A percentile compares a stretch with the other conserved stretches of the same genome.
phyloP scores from a whole-genome alignment of 30 jellyfish, hydroid and myxozoan genomes.

The Haliclystus octoradiatus region DNA sequence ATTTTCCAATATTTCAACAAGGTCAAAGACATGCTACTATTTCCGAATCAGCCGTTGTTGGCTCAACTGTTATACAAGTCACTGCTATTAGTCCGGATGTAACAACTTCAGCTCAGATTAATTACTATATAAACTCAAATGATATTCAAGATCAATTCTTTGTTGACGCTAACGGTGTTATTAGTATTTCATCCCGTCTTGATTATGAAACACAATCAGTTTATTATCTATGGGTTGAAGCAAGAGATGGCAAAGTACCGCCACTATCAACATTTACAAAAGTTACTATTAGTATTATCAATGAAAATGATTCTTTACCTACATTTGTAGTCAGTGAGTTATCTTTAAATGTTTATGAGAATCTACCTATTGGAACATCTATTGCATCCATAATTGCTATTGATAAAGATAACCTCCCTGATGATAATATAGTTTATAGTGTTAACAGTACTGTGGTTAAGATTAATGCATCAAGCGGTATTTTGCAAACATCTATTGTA shows the following conservation, averaged over 20 bases:
- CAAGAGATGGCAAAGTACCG: constrained; percentile 56
- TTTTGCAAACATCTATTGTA: neutral
- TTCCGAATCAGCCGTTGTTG: constrained; percentile 45
- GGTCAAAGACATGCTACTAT: constrained; percentile 25
- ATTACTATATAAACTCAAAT: constrained; percentile 16
- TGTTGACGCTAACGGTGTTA: constrained; percentile 17
- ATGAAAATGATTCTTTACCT: constrained; percentile 61
- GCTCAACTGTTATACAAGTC: constrained; percentile 28
- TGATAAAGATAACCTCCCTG: constrained; percentile 30
- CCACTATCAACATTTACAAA: constrained; percentile 49
- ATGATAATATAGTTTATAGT: neutral
- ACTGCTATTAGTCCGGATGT: constrained; percentile 49
- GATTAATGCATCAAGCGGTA: neutral
- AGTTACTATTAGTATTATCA: constrained; percentile 25
- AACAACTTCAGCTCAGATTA: constrained; percentile 41
- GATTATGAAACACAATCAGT: constrained; percentile 39
- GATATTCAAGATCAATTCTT: neutral
- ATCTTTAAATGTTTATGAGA: constrained; percentile 23
- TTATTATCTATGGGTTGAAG: constrained; percentile 58
- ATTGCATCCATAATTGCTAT: constrained; percentile 28
- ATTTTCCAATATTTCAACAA: constrained; percentile 42
- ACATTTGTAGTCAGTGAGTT: constrained; percentile 12
- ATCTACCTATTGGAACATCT: constrained; percentile 21
- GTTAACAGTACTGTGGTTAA: neutral
- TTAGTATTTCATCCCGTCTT: constrained; percentile 10